Evolutionary conservation across 1,140 invertebrate genomes (phyloP), one percentile per base, ranked within the genome.

Genomic region (Scaptomyza hsui): DNA sequence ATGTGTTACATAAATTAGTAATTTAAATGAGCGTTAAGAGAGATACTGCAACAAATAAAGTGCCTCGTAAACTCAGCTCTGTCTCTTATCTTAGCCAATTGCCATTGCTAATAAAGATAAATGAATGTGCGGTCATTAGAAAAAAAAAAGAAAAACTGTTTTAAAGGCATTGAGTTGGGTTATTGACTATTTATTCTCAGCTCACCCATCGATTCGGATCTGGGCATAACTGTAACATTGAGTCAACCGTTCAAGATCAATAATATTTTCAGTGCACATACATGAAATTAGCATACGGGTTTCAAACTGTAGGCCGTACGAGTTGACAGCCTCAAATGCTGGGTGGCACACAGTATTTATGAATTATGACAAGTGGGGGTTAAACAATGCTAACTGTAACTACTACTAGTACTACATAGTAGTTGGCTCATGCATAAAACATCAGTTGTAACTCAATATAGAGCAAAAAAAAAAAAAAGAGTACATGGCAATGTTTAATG

Each of bases 21-120:
- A 75, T 48, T 80, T 81, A 76, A 70, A 70, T 56, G 60, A 72
- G 51, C 39, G 59, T 53, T 49, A 42, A 52, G 16, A 37, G 4
- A 72, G 59, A 61, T 57, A 78, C 64, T 71, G 56, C 70, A 77
- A 55, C 70, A 60, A 24, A 24, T 24, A 24, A 29, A 9, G 6
- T 82, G 65, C 52, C 48, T 56, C 41, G 64, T 69, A 65, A 47
- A 48, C 51, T 49, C 35, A 19, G 18, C n/a, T 35, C 55, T 5
- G 53, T 35, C 16, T 51, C 32, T 86, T 83, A 86, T 86, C 80
- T 85, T 21, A 44, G 45, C 65, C 81, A 85, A 86, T 86, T 86
- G 69, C 81, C 81, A 72, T 86, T 86, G 67, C 81, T 72, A 86
- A 85, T 85, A 85, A 81, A 86, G 77, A 85, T 77, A 86, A 85